Percentiles rank a stretch among this genome's conserved stretches.
Evolutionary conservation across 1,140 invertebrate genomes (phyloP).

Genomic region (Asbolus verrucosus): DNA sequence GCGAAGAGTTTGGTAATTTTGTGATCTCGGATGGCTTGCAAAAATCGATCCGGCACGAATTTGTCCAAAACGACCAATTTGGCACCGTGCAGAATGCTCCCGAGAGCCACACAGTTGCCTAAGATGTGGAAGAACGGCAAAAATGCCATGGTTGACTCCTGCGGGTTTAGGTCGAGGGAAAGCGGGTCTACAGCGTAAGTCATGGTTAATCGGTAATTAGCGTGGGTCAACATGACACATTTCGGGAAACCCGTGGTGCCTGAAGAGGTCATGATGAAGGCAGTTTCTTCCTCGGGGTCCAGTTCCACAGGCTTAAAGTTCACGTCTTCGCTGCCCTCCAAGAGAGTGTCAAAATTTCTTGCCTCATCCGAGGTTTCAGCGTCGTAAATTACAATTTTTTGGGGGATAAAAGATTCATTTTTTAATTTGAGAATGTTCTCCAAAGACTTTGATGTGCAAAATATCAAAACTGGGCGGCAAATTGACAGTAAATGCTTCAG

Average conservation of each 20-base stretch:
- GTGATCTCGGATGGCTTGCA: conserved; percentile 68
- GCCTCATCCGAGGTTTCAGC: neutral
- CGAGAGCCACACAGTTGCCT: neutral
- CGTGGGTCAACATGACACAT: neutral
- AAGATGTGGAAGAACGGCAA: conserved; percentile 1
- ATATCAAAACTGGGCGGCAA: neutral
- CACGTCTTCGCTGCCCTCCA: neutral
- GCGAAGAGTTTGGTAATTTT: conserved; percentile 68
- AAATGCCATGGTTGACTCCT: neutral
- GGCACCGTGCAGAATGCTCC: neutral
- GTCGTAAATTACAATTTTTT: neutral
- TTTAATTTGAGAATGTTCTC: neutral
- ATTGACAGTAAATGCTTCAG: conserved; percentile 1
- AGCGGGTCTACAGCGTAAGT: neutral
- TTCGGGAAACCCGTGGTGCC: conserved; percentile 7
- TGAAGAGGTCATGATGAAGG: neutral
- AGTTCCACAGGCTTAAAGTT: neutral
- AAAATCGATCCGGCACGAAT: conserved; percentile 72
- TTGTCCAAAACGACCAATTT: conserved; percentile 61
- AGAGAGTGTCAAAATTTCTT: neutral
- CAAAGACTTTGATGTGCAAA: neutral
- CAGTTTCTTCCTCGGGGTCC: neutral
- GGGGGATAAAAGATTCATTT: neutral
- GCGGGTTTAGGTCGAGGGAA: neutral
- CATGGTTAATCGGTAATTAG: neutral